These are phyloP conservation scores for Nansenia antarctica DNA, from an alignment of 2,113 vertebrate genomes.

Conservation along the genomic window DNA sequence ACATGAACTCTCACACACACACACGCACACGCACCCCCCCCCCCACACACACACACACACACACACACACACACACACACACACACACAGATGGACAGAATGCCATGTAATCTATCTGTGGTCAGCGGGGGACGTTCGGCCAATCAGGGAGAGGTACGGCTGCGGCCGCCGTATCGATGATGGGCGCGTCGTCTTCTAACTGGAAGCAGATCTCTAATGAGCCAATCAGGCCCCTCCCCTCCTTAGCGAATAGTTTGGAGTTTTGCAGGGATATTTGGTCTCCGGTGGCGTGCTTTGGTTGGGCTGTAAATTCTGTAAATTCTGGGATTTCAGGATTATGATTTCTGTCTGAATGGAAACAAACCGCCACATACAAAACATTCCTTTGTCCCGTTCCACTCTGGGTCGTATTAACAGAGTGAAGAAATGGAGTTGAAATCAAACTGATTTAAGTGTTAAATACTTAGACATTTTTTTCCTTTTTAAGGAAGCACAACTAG, in stretches of 20 bases:
- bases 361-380: background rate
- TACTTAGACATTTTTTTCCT: too few relatives aligned
- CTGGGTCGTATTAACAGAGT: too few relatives aligned
- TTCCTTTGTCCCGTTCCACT: too few relatives aligned
- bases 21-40: too few relatives aligned
- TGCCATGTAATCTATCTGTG: background rate
- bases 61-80: too few relatives aligned
- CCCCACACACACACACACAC: too few relatives aligned
- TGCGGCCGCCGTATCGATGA: background rate
- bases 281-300: background rate
- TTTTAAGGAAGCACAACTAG: too few relatives aligned
- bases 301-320: too few relatives aligned
- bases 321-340: background rate
- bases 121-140: background rate
- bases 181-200: background rate
- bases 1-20: too few relatives aligned
- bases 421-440: too few relatives aligned
- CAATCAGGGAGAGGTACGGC: background rate
- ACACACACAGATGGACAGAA: background rate
- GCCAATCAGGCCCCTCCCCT: background rate
- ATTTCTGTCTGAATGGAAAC: background rate
- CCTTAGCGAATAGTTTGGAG: background rate
- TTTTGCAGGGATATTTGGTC: background rate
- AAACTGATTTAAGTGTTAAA: too few relatives aligned
- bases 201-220: background rate